Evolutionary conservation across 2,888 invertebrate genomes (phyloP).

Genomic region (Cheilosia urbana): DNA sequence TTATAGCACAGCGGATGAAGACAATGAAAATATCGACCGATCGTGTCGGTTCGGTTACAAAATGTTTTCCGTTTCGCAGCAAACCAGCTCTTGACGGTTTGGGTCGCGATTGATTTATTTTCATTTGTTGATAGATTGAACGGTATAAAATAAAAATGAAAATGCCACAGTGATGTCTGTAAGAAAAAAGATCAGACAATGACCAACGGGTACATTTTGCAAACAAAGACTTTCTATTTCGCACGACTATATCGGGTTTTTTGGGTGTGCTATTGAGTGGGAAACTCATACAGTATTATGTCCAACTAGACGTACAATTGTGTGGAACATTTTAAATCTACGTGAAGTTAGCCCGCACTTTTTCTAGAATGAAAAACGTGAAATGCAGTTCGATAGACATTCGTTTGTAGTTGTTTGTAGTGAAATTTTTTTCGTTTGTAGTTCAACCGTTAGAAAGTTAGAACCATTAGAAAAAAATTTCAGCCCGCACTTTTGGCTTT

Average conservation of each 20-base stretch:
- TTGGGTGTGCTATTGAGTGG: constrained; percentile 54
- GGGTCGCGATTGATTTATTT: constrained; percentile 38
- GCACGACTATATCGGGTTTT: constrained; percentile 9
- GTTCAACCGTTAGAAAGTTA: too few relatives aligned
- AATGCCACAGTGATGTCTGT: constrained; percentile 43
- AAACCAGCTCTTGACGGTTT: constrained; percentile 45
- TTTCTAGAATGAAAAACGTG: too few relatives aligned
- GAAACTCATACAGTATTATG: neutral
- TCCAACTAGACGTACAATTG: neutral
- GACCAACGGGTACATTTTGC: constrained; percentile 38
- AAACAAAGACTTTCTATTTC: constrained; percentile 59
- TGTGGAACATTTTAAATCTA: neutral
- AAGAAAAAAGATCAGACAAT: constrained; percentile 10
- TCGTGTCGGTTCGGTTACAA: constrained; percentile 48
- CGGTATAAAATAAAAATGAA: constrained; percentile 35
- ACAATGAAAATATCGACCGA: constrained; percentile 33
- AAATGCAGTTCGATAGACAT: too few relatives aligned
- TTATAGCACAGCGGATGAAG: constrained; percentile 2
- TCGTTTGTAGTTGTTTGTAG: too few relatives aligned
- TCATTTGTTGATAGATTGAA: constrained; percentile 39
- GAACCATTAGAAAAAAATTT: too few relatives aligned
- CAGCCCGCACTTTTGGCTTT: too few relatives aligned
- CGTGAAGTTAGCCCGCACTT: too few relatives aligned
- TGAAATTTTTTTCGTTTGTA: too few relatives aligned
- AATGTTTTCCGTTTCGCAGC: constrained; percentile 48